These are phyloP conservation scores for Morone chrysops DNA, from an alignment of 2,113 vertebrate genomes.

Conservation along the genomic window DNA sequence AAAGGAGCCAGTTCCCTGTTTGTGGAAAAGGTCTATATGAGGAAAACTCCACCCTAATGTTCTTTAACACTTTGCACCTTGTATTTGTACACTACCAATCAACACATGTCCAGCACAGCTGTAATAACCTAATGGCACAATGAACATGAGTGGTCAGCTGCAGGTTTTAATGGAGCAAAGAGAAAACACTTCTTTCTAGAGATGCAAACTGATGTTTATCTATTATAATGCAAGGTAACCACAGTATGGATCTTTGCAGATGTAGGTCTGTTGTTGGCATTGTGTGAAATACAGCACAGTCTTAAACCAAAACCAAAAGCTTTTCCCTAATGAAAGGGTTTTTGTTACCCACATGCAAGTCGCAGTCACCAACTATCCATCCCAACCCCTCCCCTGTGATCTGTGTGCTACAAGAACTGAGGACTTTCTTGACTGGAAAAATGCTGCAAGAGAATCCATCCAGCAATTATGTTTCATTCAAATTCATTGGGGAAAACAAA, in stretches of 20 bases:
- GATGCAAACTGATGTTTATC: background rate
- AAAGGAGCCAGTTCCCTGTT: no score
- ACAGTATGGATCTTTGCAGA: background rate
- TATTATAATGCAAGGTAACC: background rate
- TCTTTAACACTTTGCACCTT: background rate
- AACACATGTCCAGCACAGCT: background rate
- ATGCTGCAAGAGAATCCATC: no score
- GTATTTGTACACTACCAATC: slow-evolving; percentile 4
- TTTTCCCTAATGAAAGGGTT: background rate
- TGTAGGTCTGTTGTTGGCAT: background rate
- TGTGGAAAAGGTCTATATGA: background rate
- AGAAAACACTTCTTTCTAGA: background rate
- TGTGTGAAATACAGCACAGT: background rate
- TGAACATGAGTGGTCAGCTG: background rate
- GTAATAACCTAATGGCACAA: background rate
- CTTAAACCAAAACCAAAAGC: background rate
- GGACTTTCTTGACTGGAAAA: background rate
- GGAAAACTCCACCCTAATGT: background rate
- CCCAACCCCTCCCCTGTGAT: background rate
- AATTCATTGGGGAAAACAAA: no score
- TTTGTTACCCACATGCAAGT: background rate
- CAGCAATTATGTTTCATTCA: no score
- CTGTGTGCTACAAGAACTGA: background rate
- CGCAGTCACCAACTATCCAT: background rate
- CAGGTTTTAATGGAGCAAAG: background rate